Conservation (phyloP, 1,140 invertebrate species). For the Euwallacea similis region DNA sequence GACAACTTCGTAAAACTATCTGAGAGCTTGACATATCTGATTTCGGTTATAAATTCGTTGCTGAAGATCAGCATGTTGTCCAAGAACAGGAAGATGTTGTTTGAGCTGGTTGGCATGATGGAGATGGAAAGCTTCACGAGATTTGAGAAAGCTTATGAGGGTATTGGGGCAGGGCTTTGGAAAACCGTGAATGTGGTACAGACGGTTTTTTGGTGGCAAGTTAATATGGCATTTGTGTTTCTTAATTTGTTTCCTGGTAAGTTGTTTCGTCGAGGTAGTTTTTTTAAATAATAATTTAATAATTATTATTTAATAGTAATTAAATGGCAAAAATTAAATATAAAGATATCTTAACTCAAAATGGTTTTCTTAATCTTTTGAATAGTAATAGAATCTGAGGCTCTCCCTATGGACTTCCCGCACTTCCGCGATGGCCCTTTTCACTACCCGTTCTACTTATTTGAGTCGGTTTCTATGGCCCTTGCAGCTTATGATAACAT, state of each 20-base stretch:
- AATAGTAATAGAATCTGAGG: background rate
- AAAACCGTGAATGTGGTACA: constrained; percentile 6
- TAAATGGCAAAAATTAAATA: no score
- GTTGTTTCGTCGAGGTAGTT: background rate
- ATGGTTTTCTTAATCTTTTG: background rate
- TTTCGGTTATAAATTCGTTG: constrained; percentile 26
- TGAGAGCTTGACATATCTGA: constrained; percentile 34
- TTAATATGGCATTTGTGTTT: constrained; percentile 12
- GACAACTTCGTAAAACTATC: constrained; percentile 22
- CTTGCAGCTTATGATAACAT: constrained; percentile 29
- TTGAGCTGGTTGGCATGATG: constrained; percentile 10
- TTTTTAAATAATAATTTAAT: no score
- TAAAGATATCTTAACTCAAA: background rate
- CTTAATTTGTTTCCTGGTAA: constrained; percentile 13
- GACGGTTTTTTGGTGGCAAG: constrained; percentile 5
- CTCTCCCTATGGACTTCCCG: constrained; percentile 24
- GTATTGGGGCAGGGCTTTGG: background rate
- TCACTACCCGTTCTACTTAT: constrained; percentile 32
- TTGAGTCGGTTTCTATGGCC: constrained; percentile 23
- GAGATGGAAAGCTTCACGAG: constrained; percentile 19
- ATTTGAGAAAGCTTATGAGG: background rate
- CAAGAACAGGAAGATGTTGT: background rate
- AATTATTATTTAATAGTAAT: no score
- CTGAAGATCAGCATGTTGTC: constrained; percentile 16
- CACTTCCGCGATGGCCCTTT: constrained; percentile 25